Percentiles rank a stretch among this genome's conserved stretches.
These are phyloP conservation scores for Zoanthus sociatus DNA, from an alignment of 92 coral and sea anemone genomes.

Conservation along the genomic window DNA sequence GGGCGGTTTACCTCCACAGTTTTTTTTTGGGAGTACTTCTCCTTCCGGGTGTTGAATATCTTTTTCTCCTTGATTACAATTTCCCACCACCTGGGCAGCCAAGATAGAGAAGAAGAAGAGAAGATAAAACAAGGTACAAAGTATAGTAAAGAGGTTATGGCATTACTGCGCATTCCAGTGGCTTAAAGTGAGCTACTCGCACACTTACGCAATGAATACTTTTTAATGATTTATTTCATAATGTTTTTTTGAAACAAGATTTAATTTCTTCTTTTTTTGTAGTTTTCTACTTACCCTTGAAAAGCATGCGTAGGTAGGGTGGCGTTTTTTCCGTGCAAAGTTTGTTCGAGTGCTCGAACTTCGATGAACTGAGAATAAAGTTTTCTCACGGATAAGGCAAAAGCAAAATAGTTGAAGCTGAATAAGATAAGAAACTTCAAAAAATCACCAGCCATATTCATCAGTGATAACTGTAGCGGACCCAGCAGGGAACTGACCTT, in stretches of 20 bases:
- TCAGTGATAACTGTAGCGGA: slow-evolving; percentile 32
- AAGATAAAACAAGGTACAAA: too few relatives aligned
- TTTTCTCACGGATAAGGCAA: slow-evolving; percentile 38
- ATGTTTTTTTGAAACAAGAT: neutral
- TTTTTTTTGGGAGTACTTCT: too few relatives aligned
- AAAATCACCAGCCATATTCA: slow-evolving; percentile 37
- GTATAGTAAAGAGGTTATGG: too few relatives aligned
- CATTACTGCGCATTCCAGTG: too few relatives aligned
- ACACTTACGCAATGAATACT: too few relatives aligned
- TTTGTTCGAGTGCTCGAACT: neutral
- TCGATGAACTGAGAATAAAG: slow-evolving; percentile 33
- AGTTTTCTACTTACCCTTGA: neutral
- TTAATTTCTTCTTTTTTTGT: neutral
- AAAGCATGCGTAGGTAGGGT: neutral
- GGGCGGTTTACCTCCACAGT: too few relatives aligned
- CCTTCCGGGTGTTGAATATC: too few relatives aligned
- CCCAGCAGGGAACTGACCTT: slow-evolving; percentile 43
- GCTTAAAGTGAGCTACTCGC: too few relatives aligned
- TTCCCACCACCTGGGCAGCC: too few relatives aligned
- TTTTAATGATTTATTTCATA: neutral
- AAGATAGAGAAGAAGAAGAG: too few relatives aligned
- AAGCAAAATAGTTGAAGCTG: slow-evolving; percentile 23
- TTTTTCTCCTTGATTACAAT: too few relatives aligned
- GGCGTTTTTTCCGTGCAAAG: neutral
- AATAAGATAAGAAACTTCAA: slow-evolving; percentile 40